Conservation (phyloP, 2,113 vertebrate species). For the Microcebus griseorufus region DNA sequence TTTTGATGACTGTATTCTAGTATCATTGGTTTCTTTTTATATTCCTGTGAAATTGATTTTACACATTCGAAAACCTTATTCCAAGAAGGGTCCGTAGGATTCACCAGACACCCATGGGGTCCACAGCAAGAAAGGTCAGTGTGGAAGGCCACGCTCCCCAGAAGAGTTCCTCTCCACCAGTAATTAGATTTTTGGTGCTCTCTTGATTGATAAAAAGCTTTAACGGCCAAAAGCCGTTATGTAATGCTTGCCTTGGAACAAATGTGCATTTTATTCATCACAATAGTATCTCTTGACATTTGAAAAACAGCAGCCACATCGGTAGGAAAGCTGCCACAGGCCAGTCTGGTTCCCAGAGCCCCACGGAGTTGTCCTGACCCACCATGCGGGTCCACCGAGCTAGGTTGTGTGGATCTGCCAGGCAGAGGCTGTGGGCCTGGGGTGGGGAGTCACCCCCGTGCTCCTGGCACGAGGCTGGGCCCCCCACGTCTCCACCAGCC, state of each 20-base stretch:
- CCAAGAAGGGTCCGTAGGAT: not conserved
- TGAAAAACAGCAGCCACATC: not conserved
- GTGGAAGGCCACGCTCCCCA: not conserved
- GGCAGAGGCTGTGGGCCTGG: not conserved
- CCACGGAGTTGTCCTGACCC: not conserved
- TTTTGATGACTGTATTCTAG: not conserved
- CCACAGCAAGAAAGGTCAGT: not conserved
- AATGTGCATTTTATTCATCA: not conserved
- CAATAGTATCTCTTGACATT: not conserved
- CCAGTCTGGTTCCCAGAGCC: not conserved
- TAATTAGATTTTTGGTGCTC: not conserved
- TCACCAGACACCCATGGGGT: not conserved
- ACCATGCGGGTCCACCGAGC: not conserved
- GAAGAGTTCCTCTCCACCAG: not conserved
- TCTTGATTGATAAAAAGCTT: not conserved
- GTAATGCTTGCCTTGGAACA: not conserved
- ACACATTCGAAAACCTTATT: not conserved
- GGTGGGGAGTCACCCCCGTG: not conserved
- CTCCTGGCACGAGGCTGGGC: not conserved
- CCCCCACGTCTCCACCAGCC: not conserved
- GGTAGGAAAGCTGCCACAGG: not conserved
- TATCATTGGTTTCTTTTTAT: not conserved
- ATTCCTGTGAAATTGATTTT: not conserved
- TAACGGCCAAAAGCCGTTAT: not conserved
- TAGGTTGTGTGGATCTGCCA: not conserved